phyloP scores from a whole-genome alignment of 2,888 invertebrate genomes.

The Macrophya annulata region DNA sequence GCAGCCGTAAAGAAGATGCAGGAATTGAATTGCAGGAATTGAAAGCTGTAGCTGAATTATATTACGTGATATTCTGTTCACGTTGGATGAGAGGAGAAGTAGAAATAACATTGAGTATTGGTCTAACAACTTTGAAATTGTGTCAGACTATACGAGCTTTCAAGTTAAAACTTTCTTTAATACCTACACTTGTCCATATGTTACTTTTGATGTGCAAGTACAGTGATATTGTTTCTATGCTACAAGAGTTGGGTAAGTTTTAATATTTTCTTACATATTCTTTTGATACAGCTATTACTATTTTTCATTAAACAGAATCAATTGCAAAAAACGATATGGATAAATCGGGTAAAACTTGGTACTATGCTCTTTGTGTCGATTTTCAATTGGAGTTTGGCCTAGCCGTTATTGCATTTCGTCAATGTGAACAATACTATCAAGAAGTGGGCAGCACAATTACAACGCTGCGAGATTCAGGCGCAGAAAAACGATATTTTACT shows the following conservation, averaged over 20 bases:
- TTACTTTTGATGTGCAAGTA: constrained; percentile 76
- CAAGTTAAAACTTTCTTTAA: constrained; percentile 71
- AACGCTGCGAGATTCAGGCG: constrained; percentile 80
- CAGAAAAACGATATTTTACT: constrained; percentile 82
- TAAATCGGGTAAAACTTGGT: constrained; percentile 82
- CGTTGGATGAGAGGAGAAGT: constrained; percentile 77
- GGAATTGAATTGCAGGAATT: constrained; percentile 80
- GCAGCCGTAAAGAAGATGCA: constrained; percentile 74
- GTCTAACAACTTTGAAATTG: constrained; percentile 76
- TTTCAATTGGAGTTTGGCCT: constrained; percentile 84
- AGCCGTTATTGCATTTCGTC: constrained; percentile 80
- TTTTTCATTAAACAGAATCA: constrained; percentile 66
- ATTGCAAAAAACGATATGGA: constrained; percentile 71
- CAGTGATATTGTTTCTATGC: constrained; percentile 77
- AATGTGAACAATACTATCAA: constrained; percentile 82
- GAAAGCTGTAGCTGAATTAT: constrained; percentile 78
- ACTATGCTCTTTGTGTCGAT: constrained; percentile 82
- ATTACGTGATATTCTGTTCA: constrained; percentile 78
- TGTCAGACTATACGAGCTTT: constrained; percentile 74
- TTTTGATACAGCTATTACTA: not conserved
- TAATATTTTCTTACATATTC: not conserved
- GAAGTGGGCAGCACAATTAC: constrained; percentile 81
- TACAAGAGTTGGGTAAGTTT: constrained; percentile 77
- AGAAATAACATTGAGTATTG: constrained; percentile 76
- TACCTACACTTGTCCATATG: constrained; percentile 77